phyloP scores from a whole-genome alignment of 64 coral and sea anemone genomes.

The Catalaphyllia jardinei region DNA sequence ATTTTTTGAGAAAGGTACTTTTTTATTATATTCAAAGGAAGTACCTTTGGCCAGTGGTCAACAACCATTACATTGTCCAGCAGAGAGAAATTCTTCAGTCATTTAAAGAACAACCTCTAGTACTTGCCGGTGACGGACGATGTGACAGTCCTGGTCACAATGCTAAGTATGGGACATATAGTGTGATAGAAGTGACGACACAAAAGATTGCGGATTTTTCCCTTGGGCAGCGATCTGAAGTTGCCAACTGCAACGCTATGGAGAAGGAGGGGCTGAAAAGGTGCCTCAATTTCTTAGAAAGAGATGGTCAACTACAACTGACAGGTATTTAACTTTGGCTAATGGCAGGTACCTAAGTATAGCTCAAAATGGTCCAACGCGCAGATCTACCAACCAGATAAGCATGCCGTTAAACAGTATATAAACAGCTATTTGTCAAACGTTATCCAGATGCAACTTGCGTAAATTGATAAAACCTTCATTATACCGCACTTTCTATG shows the following conservation, averaged over 20 bases:
- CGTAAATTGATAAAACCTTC: too few species aligned
- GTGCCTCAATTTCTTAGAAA: background rate
- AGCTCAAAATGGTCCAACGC: too few species aligned
- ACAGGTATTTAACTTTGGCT: background rate
- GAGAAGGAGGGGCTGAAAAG: background rate
- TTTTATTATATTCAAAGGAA: slow-evolving; percentile 20
- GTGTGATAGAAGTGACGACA: slow-evolving; percentile 5
- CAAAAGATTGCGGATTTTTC: slow-evolving; percentile 11
- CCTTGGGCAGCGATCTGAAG: slow-evolving; percentile 6
- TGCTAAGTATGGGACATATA: slow-evolving; percentile 22
- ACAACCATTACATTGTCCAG: background rate
- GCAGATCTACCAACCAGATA: too few species aligned
- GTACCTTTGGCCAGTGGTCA: slow-evolving; percentile 2
- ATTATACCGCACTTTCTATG: too few species aligned
- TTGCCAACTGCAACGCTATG: background rate
- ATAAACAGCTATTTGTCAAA: too few species aligned
- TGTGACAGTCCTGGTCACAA: slow-evolving; percentile 25
- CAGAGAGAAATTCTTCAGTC: slow-evolving; percentile 10
- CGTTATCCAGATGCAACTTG: too few species aligned
- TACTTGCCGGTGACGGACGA: background rate
- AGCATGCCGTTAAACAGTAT: too few species aligned
- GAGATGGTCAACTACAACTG: background rate
- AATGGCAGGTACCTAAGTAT: background rate
- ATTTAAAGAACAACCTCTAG: background rate
- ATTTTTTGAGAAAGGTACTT: too few species aligned